Evolutionary conservation across 2,888 invertebrate species (phyloP), one percentile per base, ranked within the genome.

Genomic region (Gerris lacustris): DNA sequence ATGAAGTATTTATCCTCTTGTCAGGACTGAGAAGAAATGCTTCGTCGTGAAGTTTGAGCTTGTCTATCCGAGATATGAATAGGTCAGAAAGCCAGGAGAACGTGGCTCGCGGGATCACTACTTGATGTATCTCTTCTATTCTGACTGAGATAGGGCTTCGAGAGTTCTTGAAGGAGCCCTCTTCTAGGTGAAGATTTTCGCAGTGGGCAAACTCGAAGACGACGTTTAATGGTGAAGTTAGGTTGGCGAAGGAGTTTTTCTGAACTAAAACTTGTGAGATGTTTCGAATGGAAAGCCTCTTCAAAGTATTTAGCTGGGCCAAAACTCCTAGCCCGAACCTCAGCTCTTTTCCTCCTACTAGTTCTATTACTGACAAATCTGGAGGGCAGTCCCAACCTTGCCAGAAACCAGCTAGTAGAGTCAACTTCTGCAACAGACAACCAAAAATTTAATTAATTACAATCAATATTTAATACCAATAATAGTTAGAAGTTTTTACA

Each of bases 71-170:
- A 72, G 78, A 82, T 74, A 89, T 84, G 70, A 80, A 82, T 78
- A 88, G 83, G 72, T 84, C 83, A 67, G 86, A 82, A 45, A 89
- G 82, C 83, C 88, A 86, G 55, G 87, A 86, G 77, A 89, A 89
- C 0, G 88, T 85, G 67, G 83, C 83, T 31, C 85, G 84, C 76
- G 86, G 85, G 73, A 89, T 82, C 31, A 83, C 82, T 15, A 88
- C 86, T 76, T 82, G 81, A 71, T 82, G 81, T 77, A 86, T 86
- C 73, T 84, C 81, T 69, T 82, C 81, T 76, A 89, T 85, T 73
- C 84, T 83, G 55, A 85, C 85, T 70, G 86, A 84, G 70, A 89
- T 81, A 55, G 88, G 86, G 71, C 88, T 87, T 80, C 84, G 83
- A 72, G 86, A 83, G 73, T 85, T 85, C 76, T 82, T 83, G 78